Evolutionary conservation across 1,140 invertebrate species (phyloP), one percentile per base, ranked within the genome.

Genomic region (Caenorhabditis inopinata): DNA sequence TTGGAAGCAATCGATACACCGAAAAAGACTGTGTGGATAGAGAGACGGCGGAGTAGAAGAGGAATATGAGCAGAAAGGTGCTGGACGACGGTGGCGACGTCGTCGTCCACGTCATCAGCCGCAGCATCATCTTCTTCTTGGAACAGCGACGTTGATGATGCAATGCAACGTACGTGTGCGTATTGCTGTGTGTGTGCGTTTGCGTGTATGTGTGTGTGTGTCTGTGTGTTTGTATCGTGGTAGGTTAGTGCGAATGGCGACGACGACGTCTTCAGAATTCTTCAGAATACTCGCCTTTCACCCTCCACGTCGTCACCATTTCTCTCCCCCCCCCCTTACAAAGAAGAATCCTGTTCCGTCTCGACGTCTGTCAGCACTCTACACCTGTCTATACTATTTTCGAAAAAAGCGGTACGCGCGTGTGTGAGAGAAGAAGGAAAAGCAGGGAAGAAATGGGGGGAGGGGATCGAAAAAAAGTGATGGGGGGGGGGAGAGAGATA

Each of bases 1-100:
- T 42, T 3, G 76, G 76, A 6, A 78, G n/a, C 16, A 78, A 42
- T 25, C 76, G 49, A 46, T 78, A 78, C 5, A 78, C 76, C 4
- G 49, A 45, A 38, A 78, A 78, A 18, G 68, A 58, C 46, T 38
- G 27, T 47, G 42, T 45, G 38, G 73, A 79, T 68, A 51, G 27
- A 32, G 38, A 45, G 45, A 51, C 21, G 45, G 11, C 7, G 48
- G 62, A 58, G 35, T 38, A 25, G 42, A 2, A 42, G 32, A 29
- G 38, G 7, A 27, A 27, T n/a, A 38, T 42, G 29, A 47, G 35
- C 32, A 47, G 27, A 1, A 18, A 11, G 2, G 16, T 11, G 12
- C 7, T 35, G 27, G 4, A 29, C 25, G 78, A 42, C 35, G 16
- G 14, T 46, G n/a, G 16, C 16, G 25, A 32, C n/a, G n/a, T n/a